Conservation (phyloP, 1,140 invertebrate species). For the Drosophila yakuba region DNA sequence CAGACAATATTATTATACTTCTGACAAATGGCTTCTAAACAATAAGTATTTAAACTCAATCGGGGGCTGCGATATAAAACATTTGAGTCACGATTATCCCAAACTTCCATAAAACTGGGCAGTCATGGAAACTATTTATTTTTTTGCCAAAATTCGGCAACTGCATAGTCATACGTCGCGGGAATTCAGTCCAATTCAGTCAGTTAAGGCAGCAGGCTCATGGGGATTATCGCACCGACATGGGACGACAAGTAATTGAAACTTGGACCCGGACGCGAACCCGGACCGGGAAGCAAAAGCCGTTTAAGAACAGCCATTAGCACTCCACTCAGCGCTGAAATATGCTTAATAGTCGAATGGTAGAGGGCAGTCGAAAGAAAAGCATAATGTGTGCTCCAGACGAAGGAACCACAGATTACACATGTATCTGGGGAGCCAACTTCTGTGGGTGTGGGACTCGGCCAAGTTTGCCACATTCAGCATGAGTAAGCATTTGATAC, state of each 20-base stretch:
- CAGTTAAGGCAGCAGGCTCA: constrained; percentile 6
- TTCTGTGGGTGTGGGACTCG: neutral
- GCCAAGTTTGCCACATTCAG: constrained; percentile 53
- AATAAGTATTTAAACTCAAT: neutral
- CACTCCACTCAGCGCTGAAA: constrained; percentile 28
- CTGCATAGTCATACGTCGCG: neutral
- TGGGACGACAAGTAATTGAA: constrained; percentile 40
- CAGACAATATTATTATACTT: neutral
- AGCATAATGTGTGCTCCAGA: constrained; percentile 8
- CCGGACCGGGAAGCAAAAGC: constrained; percentile 24
- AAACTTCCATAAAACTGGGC: neutral
- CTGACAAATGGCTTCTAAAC: neutral
- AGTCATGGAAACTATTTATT: constrained; percentile 34
- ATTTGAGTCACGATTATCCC: neutral
- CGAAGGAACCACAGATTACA: constrained; percentile 19
- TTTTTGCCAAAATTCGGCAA: constrained; percentile 5
- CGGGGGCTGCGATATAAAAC: neutral
- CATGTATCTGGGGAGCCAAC: constrained; percentile 12
- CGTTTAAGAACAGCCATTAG: constrained; percentile 45
- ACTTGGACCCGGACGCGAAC: neutral
- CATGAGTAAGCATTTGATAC: constrained; percentile 64
- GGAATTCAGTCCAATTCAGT: constrained; percentile 8
- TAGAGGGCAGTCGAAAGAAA: neutral
- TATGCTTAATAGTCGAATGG: constrained; percentile 11
- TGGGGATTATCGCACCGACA: constrained; percentile 30